Evolutionary conservation across 2,113 vertebrate genomes (phyloP).

Genomic region (Burhinus oedicnemus): DNA sequence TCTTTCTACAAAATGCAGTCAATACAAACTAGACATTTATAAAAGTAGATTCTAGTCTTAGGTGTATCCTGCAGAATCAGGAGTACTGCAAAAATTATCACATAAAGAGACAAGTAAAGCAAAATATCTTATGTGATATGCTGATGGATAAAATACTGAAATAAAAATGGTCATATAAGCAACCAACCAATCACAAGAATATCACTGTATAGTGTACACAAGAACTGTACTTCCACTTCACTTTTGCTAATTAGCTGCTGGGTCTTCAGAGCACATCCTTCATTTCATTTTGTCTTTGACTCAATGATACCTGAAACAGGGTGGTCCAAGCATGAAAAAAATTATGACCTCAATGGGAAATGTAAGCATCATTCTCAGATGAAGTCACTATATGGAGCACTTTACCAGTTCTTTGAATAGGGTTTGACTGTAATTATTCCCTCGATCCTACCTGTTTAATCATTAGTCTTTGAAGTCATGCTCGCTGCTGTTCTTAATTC

Average conservation of each 20-base stretch:
- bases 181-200: background rate
- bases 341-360: background rate
- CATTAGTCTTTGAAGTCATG: background rate
- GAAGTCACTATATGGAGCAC: background rate
- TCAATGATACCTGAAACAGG: background rate
- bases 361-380: background rate
- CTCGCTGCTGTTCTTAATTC: background rate
- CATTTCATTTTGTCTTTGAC: background rate
- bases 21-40: background rate
- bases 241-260: background rate
- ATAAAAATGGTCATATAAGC: background rate
- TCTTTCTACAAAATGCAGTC: background rate
- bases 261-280: background rate
- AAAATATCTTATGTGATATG: background rate
- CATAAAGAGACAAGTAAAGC: background rate
- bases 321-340: background rate
- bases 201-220: background rate
- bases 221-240: background rate
- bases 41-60: background rate
- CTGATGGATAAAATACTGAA: background rate
- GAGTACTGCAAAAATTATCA: background rate
- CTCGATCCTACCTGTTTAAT: background rate
- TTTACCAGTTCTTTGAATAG: background rate
- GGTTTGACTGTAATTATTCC: background rate
- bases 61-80: background rate